Evolutionary conservation across 2,888 invertebrate genomes (phyloP), one percentile per base, ranked within the genome.

Genomic region (Polyommatus iphigenia): DNA sequence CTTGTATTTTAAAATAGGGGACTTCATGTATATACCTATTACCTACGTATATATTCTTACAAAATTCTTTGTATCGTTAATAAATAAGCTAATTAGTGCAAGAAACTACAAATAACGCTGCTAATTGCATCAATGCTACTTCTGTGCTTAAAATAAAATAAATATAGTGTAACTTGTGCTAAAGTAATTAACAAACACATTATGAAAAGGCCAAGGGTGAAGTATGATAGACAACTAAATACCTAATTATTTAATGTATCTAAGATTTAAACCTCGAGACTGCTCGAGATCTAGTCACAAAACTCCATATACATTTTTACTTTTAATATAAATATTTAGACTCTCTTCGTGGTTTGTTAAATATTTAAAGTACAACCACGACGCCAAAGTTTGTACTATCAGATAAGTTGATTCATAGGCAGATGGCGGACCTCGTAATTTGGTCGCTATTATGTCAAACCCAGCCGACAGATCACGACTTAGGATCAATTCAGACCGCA

Each of bases 181-280:
- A 67, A 67, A 15, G 67, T 67, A 32, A 67, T 20, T 62, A 62
- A 62, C 24, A 62, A 62, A 62, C 3, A 4, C 13, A 29, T 32
- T 20, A 29, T 32, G 15, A 67, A 67, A 67, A 67, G 67, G 67
- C 67, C 67, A 67, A 67, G 29, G 67, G 29, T 29, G 62, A 67
- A 20, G 10, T 62, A 62, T 29, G 18, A 18, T 54, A 13, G 10
- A 20, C n/a, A 57, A 5, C 10, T 24, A 8, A 24, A 3, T 62
- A 67, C 5, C 36, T 36, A 36, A 36, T 46, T 46, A 3, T 46
- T 46, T 46, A 10, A 41, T 15, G 4, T 57, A 59, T 7, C 20
- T 8, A 59, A 8, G 59, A 1, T 59, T 54, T 18, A 1, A 54
- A 54, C 15, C 54, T 5, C 54, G 54, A 15, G 18, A 3, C 3